Base-by-base conservation (phyloP, 2,113 vertebrate species). In the Chloebia gouldiae region DNA sequence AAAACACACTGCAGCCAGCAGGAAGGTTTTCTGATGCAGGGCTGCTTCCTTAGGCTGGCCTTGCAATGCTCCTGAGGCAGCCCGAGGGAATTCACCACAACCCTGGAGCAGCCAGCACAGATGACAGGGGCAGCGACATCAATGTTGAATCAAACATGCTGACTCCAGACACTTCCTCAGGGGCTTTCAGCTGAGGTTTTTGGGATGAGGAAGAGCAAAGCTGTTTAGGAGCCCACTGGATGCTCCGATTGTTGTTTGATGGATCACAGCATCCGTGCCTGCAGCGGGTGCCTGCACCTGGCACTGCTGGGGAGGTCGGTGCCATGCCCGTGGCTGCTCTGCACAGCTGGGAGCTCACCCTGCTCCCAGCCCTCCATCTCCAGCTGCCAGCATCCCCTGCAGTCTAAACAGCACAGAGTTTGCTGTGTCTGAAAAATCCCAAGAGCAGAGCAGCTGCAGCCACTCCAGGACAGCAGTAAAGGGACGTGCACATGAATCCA, bases 361-460 rank as follows among this genome's bases (percentile, higher is more conserved):
- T 80, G 35, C 72, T 47, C 60, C 0, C 0, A 71, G 76, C 37
- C 51, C 49, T 90, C 53, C 15, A 2, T 10, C 49, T 37, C 69
- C 61, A 56, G 80, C 76, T 90, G 76, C 76, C 92, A 83, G 72
- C 69, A 39, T 15, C 60, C 39, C 1, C 0, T 20, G n/a, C 68
- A 84, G 79, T 27, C 80, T 64, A 66, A 91, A 86, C 72, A 81
- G 71, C 70, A 22, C 1, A 0, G 70, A 27, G 35, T 22, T 89
- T 93, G 81, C 91, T 61, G 45, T 72, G 65, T 68, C 87, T 96
- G 90, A 93, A 83, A 77, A 88, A 72, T 28, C 89, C 81, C 70
- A 44, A 37, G 84, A 51, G 85, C 70, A 21, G 25, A 91, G 63
- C 61, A 84, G 76, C 60, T 94, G 80, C 39, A 82, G 82, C 83